Evolutionary conservation across 2,113 vertebrate genomes (phyloP).

Genomic region (Engystomops pustulosus): DNA sequence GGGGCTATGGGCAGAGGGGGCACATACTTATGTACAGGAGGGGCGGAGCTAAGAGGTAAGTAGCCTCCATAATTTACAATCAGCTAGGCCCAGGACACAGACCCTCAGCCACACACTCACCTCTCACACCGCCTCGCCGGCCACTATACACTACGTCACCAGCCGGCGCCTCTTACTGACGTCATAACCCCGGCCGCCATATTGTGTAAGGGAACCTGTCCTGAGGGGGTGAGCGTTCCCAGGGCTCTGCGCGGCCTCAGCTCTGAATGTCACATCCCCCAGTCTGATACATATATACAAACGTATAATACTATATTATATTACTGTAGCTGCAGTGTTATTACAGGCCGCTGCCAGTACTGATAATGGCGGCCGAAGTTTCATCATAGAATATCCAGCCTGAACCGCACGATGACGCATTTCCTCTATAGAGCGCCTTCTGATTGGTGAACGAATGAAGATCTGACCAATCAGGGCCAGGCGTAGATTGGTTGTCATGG

Average conservation of each 20-base stretch:
- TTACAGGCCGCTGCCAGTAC: not conserved
- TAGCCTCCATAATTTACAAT: too few relatives aligned
- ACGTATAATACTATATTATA: too few relatives aligned
- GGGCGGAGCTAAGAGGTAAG: too few relatives aligned
- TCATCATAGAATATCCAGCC: not conserved
- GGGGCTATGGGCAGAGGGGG: too few relatives aligned
- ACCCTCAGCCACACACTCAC: too few relatives aligned
- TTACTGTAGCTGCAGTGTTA: not conserved
- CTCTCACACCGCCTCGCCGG: not conserved
- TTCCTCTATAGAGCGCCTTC: conserved; percentile 25
- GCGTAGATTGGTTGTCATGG: conserved; percentile 61
- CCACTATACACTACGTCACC: not conserved
- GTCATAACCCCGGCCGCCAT: not conserved
- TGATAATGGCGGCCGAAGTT: not conserved
- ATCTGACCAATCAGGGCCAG: not conserved
- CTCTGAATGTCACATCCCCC: too few relatives aligned
- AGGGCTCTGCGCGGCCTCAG: too few relatives aligned
- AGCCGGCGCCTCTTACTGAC: not conserved
- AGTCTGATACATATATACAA: too few relatives aligned
- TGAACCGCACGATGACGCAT: not conserved
- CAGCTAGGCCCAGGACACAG: too few relatives aligned
- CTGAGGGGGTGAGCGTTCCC: too few relatives aligned
- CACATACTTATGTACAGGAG: not conserved
- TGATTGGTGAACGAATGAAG: not conserved
- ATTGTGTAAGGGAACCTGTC: not conserved